phyloP scores from a whole-genome alignment of 2,113 vertebrate species.

The Gymnarchus niloticus region DNA sequence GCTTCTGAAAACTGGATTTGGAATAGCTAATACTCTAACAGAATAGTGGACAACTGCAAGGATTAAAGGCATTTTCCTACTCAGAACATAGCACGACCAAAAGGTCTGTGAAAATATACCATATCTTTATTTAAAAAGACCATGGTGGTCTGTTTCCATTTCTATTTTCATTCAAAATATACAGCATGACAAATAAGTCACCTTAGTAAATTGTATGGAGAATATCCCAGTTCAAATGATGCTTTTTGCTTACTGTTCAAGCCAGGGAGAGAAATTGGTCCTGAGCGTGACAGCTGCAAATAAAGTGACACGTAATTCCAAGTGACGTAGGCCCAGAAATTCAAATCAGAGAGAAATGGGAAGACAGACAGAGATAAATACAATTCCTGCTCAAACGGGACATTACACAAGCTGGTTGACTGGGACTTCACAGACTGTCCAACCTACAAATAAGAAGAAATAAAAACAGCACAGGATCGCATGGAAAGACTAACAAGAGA shows the following conservation, averaged over 20 bases:
- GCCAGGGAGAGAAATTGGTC: neutral
- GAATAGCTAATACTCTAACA: no score
- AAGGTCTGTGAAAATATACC: neutral
- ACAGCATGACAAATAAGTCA: neutral
- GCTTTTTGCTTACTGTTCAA: neutral
- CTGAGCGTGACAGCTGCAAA: neutral
- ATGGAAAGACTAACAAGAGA: neutral
- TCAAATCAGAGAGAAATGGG: neutral
- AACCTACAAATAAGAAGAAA: neutral
- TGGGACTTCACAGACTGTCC: neutral
- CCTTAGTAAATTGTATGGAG: slow-evolving; percentile 10
- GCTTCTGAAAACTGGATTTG: no score
- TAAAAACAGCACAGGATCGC: neutral
- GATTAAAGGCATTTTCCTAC: neutral
- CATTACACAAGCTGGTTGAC: neutral
- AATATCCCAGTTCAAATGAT: slow-evolving; percentile 8
- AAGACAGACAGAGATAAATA: neutral
- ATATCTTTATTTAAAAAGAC: neutral
- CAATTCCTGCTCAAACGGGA: neutral
- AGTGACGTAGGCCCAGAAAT: neutral
- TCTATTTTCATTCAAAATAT: neutral
- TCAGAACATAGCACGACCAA: neutral
- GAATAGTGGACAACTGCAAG: neutral
- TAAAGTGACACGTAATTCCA: neutral
- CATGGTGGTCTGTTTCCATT: slow-evolving; percentile 3